Base-by-base conservation (phyloP, 2,888 invertebrate genomes). In the Leptinotarsa haldemani region DNA sequence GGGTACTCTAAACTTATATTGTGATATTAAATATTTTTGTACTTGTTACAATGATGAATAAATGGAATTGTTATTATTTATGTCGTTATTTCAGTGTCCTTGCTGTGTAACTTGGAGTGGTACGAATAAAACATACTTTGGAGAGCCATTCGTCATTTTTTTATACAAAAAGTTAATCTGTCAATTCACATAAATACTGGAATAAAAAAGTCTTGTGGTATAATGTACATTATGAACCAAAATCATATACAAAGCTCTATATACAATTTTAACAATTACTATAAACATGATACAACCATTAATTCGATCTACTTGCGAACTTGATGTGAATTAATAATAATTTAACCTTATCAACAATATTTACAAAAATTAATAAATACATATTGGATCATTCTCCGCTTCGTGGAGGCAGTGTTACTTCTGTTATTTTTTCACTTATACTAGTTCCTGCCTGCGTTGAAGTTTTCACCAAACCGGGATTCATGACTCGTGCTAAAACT, bases 401-500 rank as follows among this genome's bases (percentile, higher is more conserved):
- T 18, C 69, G 71, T 9, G 77, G 73, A 5, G 76, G 77, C 20
- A 77, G 72, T 15, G 74, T 76, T 13, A 76, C 75, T 52, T 77
- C 79, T 9, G 73, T 67, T 52, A 74, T 48, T 72, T 78, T 78
- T n/a, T 78, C 79, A 5, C 74, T 53, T 13, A 69, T 74, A 16
- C 73, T 75, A 13, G 80, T 71, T 16, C 72, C 40, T 20, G 81
- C 50, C 53, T 81, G 80, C 9, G 82, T 71, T 25, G 74, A 47
- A 52, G 77, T 78, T 70, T 83, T 84, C 20, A 83, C 78, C n/a
- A 82, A 22, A 15, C 73, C 80, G 4, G 89, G 88, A 80, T 86
- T 88, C 82, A 89, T 88, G 40, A 89, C 88, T 73, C 89, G 82
- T 2, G 90, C 89, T 82, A 88, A 89, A 48, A 90, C 88, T 83